Base-by-base conservation (phyloP, 2,113 vertebrate species). In the Crocuta crocuta region DNA sequence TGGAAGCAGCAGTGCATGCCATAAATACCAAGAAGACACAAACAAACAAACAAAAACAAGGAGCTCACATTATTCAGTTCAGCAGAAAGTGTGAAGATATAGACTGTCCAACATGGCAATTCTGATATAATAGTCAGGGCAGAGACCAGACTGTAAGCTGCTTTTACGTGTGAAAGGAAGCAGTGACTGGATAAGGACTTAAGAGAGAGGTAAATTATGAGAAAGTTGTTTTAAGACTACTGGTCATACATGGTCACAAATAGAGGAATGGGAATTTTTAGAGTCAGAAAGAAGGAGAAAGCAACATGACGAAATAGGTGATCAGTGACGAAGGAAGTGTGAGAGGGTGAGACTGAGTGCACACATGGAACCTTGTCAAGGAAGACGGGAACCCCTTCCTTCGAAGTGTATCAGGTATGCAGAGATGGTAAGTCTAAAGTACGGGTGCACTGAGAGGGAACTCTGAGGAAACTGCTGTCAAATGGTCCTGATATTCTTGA, bases 381-480 rank as follows among this genome's bases (percentile, higher is more conserved):
- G 63, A 55, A 39, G 58, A 16, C 0, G 4, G 63, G 23, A 4
- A 5, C 10, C 7, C 21, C 7, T 33, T 5, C n/a, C 50, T 58
- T 4, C 19, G 1, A 26, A 13, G 15, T 1, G 2, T 19, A 1
- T 45, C 43, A 4, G 3, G 68, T 53, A 9, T 24, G 6, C 24
- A 39, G 92, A 74, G 13, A n/a, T 31, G 16, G 35, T 19, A 12
- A 35, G 3, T 48, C 19, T 35, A 39, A 31, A 66, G 24, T 0
- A 1, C 9, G 33, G 33, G 35, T 26, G 24, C 43, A 35, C 31
- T 10, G 7, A 17, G 45, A 70, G 13, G 28, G 39, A 58, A 43
- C 33, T n/a, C 48, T 15, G 35, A 33, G 45, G 65, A 58, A 61
- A 58, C 61, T 10, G 7, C 48, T 70, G 19, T 19, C 48, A 33